Evolutionary conservation across 2,888 invertebrate species (phyloP), one percentile per base, ranked within the genome.

Genomic region (Stenolophus ochropezus): DNA sequence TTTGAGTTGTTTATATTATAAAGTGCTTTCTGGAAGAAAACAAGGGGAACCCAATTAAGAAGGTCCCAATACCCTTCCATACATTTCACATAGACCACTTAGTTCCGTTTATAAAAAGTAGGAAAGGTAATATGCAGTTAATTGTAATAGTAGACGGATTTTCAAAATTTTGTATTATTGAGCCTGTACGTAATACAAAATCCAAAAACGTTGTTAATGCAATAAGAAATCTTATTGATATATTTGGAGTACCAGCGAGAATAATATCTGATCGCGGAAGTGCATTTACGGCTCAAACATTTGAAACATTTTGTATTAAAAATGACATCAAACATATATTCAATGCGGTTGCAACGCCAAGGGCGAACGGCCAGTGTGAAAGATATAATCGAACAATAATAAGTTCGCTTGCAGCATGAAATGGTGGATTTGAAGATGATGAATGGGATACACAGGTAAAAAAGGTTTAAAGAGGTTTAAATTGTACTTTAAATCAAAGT

Each of bases 141-240:
- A 6, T 61, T 25, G 61, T 21, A 27, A 20, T 14, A 27, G 18
- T 18, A 18, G 61, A 61, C 14, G 61, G 4, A 25, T 27, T 61
- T 11, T 21, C 61, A n/a, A 18, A 61, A 27, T 61, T 4, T 27
- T 27, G 27, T 5, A 27, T 27, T 27, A 5, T 27, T 27, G n/a
- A 4, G 27, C 27, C 27, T 27, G 27, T 27, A 27, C 27, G 27
- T 27, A 27, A 53, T 56, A 76, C 76, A 14, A 76, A 51, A n/a
- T 23, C 76, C 0, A 76, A 25, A 6, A 16, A 53, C 14, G 76
- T 76, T 8, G 16, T 76, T 16, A 23, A 3, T 25, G 4, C 25
- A 4, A 14, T 76, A 5, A 16, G 53, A 25, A 27, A 74, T 11
- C 4, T 73, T 8, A n/a, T 25, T 4, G 5, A 42, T 18, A 27